Conservation (phyloP, 2,888 invertebrate genomes). For the Chesias legatella region DNA sequence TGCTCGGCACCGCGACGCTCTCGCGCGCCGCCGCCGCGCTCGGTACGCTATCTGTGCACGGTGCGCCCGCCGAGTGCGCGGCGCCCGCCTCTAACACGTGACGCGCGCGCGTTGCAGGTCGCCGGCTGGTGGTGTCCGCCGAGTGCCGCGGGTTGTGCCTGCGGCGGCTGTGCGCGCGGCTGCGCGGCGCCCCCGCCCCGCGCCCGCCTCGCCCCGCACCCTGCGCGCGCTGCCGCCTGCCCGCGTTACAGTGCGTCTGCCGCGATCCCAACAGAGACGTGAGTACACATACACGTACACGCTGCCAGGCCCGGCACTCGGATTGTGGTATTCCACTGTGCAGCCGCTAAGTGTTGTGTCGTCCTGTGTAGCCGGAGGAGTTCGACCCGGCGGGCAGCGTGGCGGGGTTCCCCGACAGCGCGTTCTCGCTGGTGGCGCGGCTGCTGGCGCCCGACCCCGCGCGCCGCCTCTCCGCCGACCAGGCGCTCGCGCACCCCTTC, state of each 20-base stretch:
- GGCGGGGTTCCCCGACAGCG: conserved; percentile 83
- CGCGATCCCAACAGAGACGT: conserved; percentile 40
- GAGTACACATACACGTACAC: background rate
- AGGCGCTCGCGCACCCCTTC: conserved; percentile 89
- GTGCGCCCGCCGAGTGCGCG: conserved; percentile 90
- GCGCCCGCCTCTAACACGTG: conserved; percentile 89
- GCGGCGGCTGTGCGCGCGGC: conserved; percentile 25
- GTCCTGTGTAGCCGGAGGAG: conserved; percentile 35
- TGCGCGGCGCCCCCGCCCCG: conserved; percentile 20
- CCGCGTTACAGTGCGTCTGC: conserved; percentile 45
- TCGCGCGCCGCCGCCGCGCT: conserved; percentile 84
- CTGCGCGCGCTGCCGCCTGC: conserved; percentile 31
- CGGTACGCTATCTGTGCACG: no score
- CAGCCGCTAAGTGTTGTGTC: background rate
- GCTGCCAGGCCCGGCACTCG: no score
- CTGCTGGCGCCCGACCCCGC: conserved; percentile 90
- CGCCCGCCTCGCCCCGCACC: conserved; percentile 14
- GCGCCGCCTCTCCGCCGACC: conserved; percentile 85
- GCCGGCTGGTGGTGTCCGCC: conserved; percentile 9
- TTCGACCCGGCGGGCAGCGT: conserved; percentile 28
- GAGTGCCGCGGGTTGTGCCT: conserved; percentile 20
- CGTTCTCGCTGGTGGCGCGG: conserved; percentile 85
- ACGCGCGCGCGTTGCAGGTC: conserved; percentile 40
- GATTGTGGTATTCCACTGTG: no score
- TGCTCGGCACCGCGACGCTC: conserved; percentile 87